Evolutionary conservation across 2,797 vertebrate species (phyloP), one percentile per base, ranked within the genome.

Genomic region (Danio kyathit): DNA sequence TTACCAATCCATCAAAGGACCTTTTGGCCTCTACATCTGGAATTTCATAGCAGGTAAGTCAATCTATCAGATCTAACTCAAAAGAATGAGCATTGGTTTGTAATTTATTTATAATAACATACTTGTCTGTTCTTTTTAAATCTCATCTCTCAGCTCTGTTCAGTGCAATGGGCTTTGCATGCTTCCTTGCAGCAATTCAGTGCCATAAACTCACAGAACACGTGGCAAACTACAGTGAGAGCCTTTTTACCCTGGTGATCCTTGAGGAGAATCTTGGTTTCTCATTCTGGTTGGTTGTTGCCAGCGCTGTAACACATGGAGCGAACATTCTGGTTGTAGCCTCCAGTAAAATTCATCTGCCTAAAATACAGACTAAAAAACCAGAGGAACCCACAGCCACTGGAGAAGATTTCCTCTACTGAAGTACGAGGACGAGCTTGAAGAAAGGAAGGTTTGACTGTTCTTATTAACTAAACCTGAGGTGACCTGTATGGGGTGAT

Each of bases 251-350:
- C 51, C 96, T 99, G 0, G 78, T 96, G 0, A 91, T 98, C 67
- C 87, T 98, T 76, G 95, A 96, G 2, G 96, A 99, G 86, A 79
- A 5, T 57, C 94, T 96, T 46, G 95, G 96, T 86, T 93, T 94
- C 89, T 99, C 95, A 1, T 98, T 98, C 83, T 99, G 97, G 97
- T 90, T 99, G 49, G 96, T 96, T 0, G 95, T 98, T 79, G 96
- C 95, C 85, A 96, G 97, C 17, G 84, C 95, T 17, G 92, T 83
- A 0, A 93, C 95, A 80, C 97, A 97, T 0, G 93, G 94, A 0
- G 92, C 93, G 0, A 95, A 97, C 88, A 90, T 98, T 83, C 90
- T 96, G 4, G 92, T 97, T 12, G 94, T 98, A 44, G 94, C 96
- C 5, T 92, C 96, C 88, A 98, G 96, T 82, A 91, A 90, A 11